phyloP scores from a whole-genome alignment of 2,113 vertebrate genomes.

The Vidua macroura region DNA sequence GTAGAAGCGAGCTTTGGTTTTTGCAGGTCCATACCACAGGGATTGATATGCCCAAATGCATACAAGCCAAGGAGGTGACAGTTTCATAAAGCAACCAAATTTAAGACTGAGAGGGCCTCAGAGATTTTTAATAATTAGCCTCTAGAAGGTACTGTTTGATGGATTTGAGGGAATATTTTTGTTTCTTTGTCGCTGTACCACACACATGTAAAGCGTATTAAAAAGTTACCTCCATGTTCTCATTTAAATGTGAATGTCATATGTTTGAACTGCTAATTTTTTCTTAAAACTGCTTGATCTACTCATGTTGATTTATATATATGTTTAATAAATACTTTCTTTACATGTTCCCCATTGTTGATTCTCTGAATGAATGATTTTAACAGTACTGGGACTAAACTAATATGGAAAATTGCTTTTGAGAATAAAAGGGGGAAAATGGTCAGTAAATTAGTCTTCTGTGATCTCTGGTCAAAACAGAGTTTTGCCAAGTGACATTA shows the following conservation, averaged over 20 bases:
- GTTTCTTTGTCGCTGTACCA: background rate
- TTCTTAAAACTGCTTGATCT: background rate
- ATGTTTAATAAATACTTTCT: background rate
- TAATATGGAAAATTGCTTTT: background rate
- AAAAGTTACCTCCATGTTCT: background rate
- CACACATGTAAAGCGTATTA: background rate
- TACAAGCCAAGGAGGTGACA: background rate
- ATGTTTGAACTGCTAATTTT: background rate
- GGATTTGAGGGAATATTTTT: background rate
- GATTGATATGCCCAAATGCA: rapidly evolving
- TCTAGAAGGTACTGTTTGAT: background rate
- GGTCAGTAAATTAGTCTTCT: background rate
- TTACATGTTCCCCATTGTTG: background rate
- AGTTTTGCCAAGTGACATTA: background rate
- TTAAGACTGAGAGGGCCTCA: background rate
- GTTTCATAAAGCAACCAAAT: background rate
- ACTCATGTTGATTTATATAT: background rate
- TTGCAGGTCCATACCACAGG: background rate
- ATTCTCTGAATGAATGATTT: background rate
- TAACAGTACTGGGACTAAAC: background rate
- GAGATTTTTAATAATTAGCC: background rate
- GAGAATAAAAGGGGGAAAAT: background rate
- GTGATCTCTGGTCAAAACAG: background rate
- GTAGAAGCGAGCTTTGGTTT: background rate
- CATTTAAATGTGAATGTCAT: background rate